Evolutionary conservation across 2,888 invertebrate genomes (phyloP).

Genomic region (Hirtodrosophila confusa): DNA sequence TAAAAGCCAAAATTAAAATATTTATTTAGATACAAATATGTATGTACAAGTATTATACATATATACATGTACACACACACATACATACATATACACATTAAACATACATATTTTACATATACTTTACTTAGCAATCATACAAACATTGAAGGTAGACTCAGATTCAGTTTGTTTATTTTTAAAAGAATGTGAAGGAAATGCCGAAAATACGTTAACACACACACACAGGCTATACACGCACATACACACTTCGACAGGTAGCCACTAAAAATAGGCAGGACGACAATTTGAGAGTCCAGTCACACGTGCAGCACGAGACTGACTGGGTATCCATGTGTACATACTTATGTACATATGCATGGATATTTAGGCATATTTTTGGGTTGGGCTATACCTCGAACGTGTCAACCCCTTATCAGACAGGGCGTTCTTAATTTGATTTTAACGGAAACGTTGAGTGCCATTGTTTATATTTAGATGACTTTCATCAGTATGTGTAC

Average conservation of each 20-base stretch:
- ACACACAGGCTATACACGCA: not conserved
- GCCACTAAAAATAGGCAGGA: constrained; percentile 36
- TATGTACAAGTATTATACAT: constrained; percentile 3
- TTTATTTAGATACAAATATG: constrained; percentile 15
- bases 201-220: constrained; percentile 37
- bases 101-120: constrained; percentile 25
- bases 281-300: constrained; percentile 34
- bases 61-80: no score
- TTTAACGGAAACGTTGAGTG: constrained; percentile 1
- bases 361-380: constrained; percentile 32
- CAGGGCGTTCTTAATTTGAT: constrained; percentile 12
- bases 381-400: constrained; percentile 11
- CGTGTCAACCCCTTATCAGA: constrained; percentile 1
- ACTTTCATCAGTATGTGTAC: constrained; percentile 5
- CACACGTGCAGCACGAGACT: constrained; percentile 52
- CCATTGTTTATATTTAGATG: constrained; percentile 20
- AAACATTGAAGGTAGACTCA: constrained; percentile 44
- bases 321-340: no score
- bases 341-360: constrained; percentile 9
- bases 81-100: not conserved
- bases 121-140: constrained; percentile 44
- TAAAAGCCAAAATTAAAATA: constrained; percentile 23
- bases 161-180: constrained; percentile 49
- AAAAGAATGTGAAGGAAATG: constrained; percentile 57
- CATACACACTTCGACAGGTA: not conserved